Percentiles rank a stretch among this genome's conserved stretches.
phyloP scores from a whole-genome alignment of 2,797 vertebrate genomes.

The Euthynnus affinis region DNA sequence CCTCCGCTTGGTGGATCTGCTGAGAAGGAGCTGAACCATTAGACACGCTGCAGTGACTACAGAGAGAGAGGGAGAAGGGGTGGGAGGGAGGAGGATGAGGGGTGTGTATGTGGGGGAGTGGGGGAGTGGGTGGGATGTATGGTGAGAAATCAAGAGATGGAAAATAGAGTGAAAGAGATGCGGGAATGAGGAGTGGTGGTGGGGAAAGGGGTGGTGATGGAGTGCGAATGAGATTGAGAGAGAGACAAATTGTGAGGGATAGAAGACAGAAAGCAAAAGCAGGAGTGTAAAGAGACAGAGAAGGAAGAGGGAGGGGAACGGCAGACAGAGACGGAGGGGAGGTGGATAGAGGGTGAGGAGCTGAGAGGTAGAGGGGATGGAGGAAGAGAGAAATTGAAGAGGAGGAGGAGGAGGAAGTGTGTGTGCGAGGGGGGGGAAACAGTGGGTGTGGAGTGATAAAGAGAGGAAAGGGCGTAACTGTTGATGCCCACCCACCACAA shows the following conservation, averaged over 20 bases:
- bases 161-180: slow-evolving; percentile 35
- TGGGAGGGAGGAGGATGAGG: slow-evolving; percentile 18
- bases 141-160: slow-evolving; percentile 43
- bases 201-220: slow-evolving; percentile 20
- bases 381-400: slow-evolving; percentile 2
- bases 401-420: background rate
- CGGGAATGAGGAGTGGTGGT: slow-evolving; percentile 34
- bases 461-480: slow-evolving; percentile 30
- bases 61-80: slow-evolving; percentile 51
- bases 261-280: slow-evolving; percentile 38
- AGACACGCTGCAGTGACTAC: slow-evolving; percentile 81
- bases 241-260: slow-evolving; percentile 37
- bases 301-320: background rate
- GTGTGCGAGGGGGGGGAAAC: background rate
- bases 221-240: slow-evolving; percentile 24
- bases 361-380: background rate
- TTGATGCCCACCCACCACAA: slow-evolving; percentile 21
- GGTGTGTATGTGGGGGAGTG: background rate
- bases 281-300: slow-evolving; percentile 31
- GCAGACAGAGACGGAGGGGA: background rate
- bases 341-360: slow-evolving; percentile 8
- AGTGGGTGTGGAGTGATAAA: slow-evolving; percentile 24
- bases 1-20: slow-evolving; percentile 73
- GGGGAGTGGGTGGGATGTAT: slow-evolving; percentile 40
- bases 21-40: slow-evolving; percentile 77